These are phyloP conservation scores for Ciconia maguari DNA, from an alignment of 2,113 vertebrate genomes.

Conservation along the genomic window DNA sequence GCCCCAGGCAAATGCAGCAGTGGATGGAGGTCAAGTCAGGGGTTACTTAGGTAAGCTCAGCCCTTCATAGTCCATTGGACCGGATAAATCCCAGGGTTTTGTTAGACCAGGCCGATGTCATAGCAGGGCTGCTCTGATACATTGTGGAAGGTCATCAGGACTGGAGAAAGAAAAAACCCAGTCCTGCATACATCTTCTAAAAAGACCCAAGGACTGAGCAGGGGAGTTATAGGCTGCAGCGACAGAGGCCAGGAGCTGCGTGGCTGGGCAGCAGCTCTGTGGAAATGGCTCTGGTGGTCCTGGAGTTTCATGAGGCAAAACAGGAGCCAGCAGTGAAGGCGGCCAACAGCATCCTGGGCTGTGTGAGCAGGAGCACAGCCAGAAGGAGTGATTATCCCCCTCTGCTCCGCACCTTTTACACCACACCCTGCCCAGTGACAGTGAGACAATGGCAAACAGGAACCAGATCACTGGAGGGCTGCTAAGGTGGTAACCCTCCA, in stretches of 20 bases:
- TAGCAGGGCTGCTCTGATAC: background rate
- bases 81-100: background rate
- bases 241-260: background rate
- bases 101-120: background rate
- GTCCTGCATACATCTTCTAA: background rate
- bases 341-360: no score
- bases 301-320: background rate
- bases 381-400: background rate
- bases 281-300: background rate
- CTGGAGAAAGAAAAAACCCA: no score
- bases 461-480: no score
- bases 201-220: no score
- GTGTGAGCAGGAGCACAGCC: background rate
- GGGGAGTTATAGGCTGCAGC: background rate
- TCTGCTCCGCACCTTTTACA: background rate
- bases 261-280: background rate
- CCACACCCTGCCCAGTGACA: no score
- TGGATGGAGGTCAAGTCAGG: background rate
- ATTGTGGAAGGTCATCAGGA: no score
- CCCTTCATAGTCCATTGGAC: background rate
- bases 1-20: background rate
- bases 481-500: no score
- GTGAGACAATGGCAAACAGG: no score
- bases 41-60: background rate
- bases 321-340: background rate